Evolutionary conservation across 2,113 vertebrate species (phyloP).

Genomic region (Sceloporus undulatus): DNA sequence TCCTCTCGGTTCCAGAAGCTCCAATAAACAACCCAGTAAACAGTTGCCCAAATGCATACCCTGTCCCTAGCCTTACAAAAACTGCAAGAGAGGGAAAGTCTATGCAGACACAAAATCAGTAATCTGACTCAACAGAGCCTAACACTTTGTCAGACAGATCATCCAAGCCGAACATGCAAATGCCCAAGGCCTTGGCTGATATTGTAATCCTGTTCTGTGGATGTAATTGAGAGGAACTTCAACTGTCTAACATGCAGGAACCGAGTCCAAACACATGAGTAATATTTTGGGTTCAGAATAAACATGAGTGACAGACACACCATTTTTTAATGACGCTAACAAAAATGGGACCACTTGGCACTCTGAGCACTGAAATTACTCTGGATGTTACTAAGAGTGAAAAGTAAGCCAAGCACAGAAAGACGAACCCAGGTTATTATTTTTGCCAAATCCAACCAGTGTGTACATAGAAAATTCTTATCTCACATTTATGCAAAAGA

Average conservation of each 20-base stretch:
- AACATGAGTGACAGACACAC: slow-evolving; percentile 3
- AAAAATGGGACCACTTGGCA: neutral
- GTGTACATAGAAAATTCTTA: neutral
- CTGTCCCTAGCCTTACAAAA: neutral
- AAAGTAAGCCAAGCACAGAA: slow-evolving; percentile 29
- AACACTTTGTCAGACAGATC: slow-evolving; percentile 16
- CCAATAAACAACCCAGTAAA: neutral
- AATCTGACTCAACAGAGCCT: slow-evolving; percentile 27
- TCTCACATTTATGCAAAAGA: neutral
- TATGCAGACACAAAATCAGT: slow-evolving; percentile 31
- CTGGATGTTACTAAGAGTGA: slow-evolving; percentile 32
- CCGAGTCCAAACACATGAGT: slow-evolving; percentile 51
- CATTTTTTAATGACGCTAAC: slow-evolving; percentile 37
- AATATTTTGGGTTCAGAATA: slow-evolving; percentile 46
- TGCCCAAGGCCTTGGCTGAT: slow-evolving; percentile 29
- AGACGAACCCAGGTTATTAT: neutral
- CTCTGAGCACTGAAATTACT: slow-evolving; percentile 33
- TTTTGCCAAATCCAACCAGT: fast-evolving
- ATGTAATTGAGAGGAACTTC: slow-evolving; percentile 58
- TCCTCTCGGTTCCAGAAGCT: neutral
- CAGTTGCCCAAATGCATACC: neutral
- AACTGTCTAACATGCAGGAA: slow-evolving; percentile 44
- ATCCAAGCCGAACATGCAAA: slow-evolving; percentile 56
- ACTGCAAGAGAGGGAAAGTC: slow-evolving; percentile 37
- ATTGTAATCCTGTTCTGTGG: slow-evolving; percentile 56